Base-by-base conservation (phyloP, 2,888 invertebrate species). In the Cataglyphis albicans region DNA sequence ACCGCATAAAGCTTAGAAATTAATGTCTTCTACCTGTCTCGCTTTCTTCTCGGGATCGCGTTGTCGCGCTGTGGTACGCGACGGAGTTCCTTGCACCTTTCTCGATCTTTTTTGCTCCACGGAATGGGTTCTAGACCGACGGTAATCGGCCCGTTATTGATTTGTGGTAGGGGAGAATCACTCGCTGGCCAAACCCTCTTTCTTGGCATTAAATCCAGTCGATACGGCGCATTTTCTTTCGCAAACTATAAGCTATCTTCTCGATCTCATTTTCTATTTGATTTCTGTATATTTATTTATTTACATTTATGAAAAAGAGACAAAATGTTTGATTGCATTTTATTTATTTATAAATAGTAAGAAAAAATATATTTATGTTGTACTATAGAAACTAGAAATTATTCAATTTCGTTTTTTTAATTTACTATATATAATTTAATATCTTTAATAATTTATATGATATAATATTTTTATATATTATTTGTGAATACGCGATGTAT, bases 1-100 rank as follows among this genome's bases (percentile, higher is more conserved):
- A 90, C 89, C 87, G 87, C 90, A 89, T 91, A 92, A 92, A 92
- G 88, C 90, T 91, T 89, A 91, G 91, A 89, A 92, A 92, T 91
- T 91, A 92, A 92, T 92, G 92, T 86, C 88, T 83, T 80, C 82
- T 81, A 83, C 83, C 78, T 82, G 74, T 86, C 86, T 84, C 72
- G 21, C 67, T 65, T 63, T 52, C 83, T 85, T 70, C 41, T 44
- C 25, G 38, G 63, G 57, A n/a, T 7, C 78, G 65, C 78, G 48
- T 82, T 75, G 64, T 74, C 84, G 59, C 74, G 63, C 65, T 68
- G 59, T 72, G 52, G 84, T 55, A 59, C 65, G 52, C 81, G 59
- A 70, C 73, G 64, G 84, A 83, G 61, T 88, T 87, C 64, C 81
- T 83, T 70, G 81, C 81, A 70, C 74, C 67, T 74, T 74, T 48